Base-by-base conservation (phyloP, 2,888 invertebrate species). In the Holacanthella duospinosa region DNA sequence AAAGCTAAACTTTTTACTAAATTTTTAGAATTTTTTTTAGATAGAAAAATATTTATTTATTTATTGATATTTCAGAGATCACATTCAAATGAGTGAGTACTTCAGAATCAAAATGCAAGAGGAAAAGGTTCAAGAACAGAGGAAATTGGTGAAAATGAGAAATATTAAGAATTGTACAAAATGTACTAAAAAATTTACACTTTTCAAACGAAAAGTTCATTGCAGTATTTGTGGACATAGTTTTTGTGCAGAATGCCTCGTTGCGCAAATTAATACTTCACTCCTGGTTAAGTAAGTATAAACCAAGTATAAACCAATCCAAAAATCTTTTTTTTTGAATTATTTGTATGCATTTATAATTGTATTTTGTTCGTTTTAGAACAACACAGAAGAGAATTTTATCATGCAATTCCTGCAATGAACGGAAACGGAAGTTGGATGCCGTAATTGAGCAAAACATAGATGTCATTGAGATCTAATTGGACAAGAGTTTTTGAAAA, bases 191-290 rank as follows among this genome's bases (percentile, higher is more conserved):
- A 57, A 66, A 28, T 71, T 69, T 55, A 63, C 66, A 12, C 58
- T 69, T 1, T 28, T 68, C 1, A 58, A 43, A 36, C 59, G 69
- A 60, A 71, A 69, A 58, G 60, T 58, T 27, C 62, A 68, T 58
- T 71, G 69, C 63, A 63, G 62, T 55, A 63, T 67, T n/a, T 71
- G 71, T 62, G 67, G 66, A 16, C 59, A 64, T 29, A 64, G 61
- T 19, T 68, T 64, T 48, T 71, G 71, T 29, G 26, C 25, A 6
- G 55, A 63, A 4, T 65, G 65, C 21, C 21, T 48, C 12, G 4
- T 48, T n/a, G 48, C 6, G 21, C 48, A 48, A 21, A 21, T 9
- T 4, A 21, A 21, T 21, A 21, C 6, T 36, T 36, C 16, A 36
- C 36, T 16, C 16, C 9, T 16, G 6, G 36, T 16, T 12, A 36